Conservation (phyloP, 2,888 invertebrate genomes). For the Cremastobaeus sp. region DNA sequence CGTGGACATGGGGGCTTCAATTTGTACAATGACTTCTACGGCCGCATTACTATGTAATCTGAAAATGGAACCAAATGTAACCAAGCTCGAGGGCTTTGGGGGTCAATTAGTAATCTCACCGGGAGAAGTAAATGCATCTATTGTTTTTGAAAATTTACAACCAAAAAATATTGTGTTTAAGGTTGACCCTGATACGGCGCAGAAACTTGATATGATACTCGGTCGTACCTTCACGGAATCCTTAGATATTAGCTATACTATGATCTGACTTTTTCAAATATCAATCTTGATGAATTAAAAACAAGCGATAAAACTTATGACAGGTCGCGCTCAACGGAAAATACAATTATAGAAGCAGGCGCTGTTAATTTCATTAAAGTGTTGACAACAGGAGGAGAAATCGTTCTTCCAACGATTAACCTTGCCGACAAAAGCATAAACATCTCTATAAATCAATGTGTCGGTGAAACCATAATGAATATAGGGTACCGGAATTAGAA, state of each 20-base stretch:
- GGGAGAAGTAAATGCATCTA: constrained; percentile 17
- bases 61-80: background rate
- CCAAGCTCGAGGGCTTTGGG: background rate
- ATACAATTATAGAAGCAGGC: background rate
- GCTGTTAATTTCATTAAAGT: constrained; percentile 29
- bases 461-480: too few relatives aligned
- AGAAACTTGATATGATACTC: constrained; percentile 28
- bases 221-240: constrained; percentile 32
- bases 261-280: constrained; percentile 24
- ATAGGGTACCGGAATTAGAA: too few relatives aligned
- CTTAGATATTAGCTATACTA: constrained; percentile 16
- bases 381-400: background rate
- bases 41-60: background rate
- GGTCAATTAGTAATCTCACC: constrained; percentile 27
- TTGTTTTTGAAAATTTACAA: constrained; percentile 31
- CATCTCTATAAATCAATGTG: too few relatives aligned
- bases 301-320: background rate
- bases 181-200: constrained; percentile 26
- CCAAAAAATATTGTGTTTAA: constrained; percentile 14
- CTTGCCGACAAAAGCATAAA: too few relatives aligned
- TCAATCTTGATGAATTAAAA: background rate
- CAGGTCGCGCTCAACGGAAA: background rate
- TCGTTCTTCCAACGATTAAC: constrained; percentile 12
- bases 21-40: background rate
- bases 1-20: background rate